Percentiles rank a stretch among this genome's conserved stretches.
Evolutionary conservation across 2,113 vertebrate genomes (phyloP).

Genomic region (Camelus bactrianus): DNA sequence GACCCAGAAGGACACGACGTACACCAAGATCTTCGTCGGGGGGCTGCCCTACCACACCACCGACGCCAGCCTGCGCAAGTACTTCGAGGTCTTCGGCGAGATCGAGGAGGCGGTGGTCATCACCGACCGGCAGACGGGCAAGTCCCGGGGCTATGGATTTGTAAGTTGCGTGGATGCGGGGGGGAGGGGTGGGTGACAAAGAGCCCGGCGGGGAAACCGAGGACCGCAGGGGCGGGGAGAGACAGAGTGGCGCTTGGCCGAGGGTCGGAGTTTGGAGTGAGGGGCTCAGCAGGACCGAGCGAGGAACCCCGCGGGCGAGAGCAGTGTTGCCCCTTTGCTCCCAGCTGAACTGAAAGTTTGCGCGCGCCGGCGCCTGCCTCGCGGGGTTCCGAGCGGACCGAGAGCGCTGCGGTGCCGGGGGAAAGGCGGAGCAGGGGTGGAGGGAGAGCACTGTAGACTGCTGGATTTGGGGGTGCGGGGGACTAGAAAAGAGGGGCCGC

Average conservation of each 20-base stretch:
- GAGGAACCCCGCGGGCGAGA: not conserved
- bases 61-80: conserved; percentile 98
- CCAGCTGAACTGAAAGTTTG: conserved; percentile 70
- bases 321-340: not conserved
- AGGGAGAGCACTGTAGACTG: not conserved
- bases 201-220: not conserved
- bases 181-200: not conserved
- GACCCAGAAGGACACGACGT: conserved; percentile 99
- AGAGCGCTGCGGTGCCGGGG: not conserved
- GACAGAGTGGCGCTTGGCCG: not conserved
- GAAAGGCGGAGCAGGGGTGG: not conserved
- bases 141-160: conserved; percentile 98
- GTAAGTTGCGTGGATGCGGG: conserved; percentile 90
- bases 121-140: conserved; percentile 98
- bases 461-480: not conserved
- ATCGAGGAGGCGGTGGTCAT: conserved; percentile 99
- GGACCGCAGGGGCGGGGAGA: not conserved
- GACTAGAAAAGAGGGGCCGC: not conserved
- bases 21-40: conserved; percentile 99
- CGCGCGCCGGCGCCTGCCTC: not conserved
- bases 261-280: not conserved
- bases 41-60: conserved; percentile 98
- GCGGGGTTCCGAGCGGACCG: not conserved
- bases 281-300: not conserved
- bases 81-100: conserved; percentile 99